Percentiles rank a stretch among this genome's conserved stretches.
Evolutionary conservation across 64 coral and sea anemone species (phyloP).

Genomic region (Montipora capricornis): DNA sequence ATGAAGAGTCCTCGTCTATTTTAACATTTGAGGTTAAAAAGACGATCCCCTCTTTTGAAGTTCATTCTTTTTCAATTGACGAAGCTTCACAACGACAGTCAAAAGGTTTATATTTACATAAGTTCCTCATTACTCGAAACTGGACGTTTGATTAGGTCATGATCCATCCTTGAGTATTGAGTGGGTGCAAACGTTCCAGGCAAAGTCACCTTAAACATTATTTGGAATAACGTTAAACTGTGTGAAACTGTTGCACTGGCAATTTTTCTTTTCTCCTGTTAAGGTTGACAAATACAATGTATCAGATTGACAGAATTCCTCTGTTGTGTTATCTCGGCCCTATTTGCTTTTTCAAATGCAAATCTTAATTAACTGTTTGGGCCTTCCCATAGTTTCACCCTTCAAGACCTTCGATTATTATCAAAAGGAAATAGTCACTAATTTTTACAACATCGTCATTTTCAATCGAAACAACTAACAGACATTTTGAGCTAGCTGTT

Average conservation of each 20-base stretch:
- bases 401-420: neutral
- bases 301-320: neutral
- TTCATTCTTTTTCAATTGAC: neutral
- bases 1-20: constrained; percentile 21
- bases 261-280: neutral
- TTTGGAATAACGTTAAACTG: neutral
- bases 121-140: neutral
- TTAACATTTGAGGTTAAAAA: neutral
- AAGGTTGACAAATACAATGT: neutral
- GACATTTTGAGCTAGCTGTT: too few relatives aligned
- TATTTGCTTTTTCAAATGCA: neutral
- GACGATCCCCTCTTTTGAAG: neutral
- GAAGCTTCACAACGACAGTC: neutral
- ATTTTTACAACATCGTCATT: too few relatives aligned
- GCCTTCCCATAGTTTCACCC: neutral
- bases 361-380: neutral
- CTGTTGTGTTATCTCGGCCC: neutral
- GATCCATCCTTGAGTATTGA: neutral
- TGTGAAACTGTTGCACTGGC: too few relatives aligned
- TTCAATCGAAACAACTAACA: too few relatives aligned
- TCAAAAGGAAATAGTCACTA: too few relatives aligned
- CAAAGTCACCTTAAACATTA: neutral
- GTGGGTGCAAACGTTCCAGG: neutral
- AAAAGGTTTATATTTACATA: neutral
- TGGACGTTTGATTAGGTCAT: neutral